Evolutionary conservation across 2,888 invertebrate species (phyloP).

Genomic region (Sinelater perroti): DNA sequence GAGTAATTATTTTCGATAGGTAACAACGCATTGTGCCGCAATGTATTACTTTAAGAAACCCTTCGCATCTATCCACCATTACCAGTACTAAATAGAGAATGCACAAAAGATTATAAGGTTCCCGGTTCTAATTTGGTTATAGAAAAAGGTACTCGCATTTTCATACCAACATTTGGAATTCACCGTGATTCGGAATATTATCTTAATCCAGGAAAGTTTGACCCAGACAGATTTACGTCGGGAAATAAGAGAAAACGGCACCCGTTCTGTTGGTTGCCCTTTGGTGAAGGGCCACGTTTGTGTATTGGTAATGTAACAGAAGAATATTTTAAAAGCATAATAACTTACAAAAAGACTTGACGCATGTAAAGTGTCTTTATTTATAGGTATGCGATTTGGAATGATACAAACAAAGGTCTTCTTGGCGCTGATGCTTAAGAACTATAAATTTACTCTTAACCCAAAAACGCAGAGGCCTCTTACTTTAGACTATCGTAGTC

Average conservation of each 20-base stretch:
- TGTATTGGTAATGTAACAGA: slow-evolving; percentile 22
- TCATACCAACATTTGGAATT: slow-evolving; percentile 17
- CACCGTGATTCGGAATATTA: slow-evolving; percentile 26
- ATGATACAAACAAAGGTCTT: slow-evolving; percentile 42
- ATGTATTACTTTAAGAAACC: slow-evolving; percentile 29
- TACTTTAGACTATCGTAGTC: slow-evolving; percentile 16
- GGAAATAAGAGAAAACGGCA: slow-evolving; percentile 6
- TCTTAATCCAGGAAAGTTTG: slow-evolving; percentile 31
- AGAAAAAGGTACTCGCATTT: slow-evolving; percentile 14
- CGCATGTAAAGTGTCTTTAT: no score
- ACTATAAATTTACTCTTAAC: slow-evolving; percentile 35
- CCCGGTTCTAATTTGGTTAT: slow-evolving; percentile 12
- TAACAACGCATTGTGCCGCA: background rate
- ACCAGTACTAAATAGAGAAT: slow-evolving; percentile 6
- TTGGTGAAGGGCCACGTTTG: slow-evolving; percentile 28
- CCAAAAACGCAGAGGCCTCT: slow-evolving; percentile 39
- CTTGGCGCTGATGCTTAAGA: slow-evolving; percentile 34
- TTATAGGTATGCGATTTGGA: slow-evolving; percentile 42
- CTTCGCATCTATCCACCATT: slow-evolving; percentile 15
- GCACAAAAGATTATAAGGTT: slow-evolving; percentile 18
- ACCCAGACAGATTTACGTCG: slow-evolving; percentile 29
- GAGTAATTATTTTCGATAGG: slow-evolving; percentile 11
- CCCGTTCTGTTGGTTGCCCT: slow-evolving; percentile 28
- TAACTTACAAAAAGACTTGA: no score
- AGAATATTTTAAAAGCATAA: no score